A percentile compares a stretch with the other conserved stretches of the same genome.
Evolutionary conservation across 2,888 invertebrate species (phyloP).

Genomic region (Drosophila pegasa): DNA sequence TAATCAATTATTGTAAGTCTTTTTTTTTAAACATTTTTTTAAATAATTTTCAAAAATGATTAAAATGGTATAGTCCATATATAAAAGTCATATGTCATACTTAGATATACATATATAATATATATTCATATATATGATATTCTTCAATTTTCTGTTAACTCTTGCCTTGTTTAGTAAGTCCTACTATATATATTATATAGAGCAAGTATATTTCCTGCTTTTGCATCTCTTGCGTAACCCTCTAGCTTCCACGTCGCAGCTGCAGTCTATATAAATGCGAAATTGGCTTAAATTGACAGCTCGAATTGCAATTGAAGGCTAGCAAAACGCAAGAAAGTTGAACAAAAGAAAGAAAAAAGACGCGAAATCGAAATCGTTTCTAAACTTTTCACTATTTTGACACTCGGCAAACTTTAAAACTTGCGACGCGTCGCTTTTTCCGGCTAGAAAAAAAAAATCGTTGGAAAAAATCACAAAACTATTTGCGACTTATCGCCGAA

Average conservation of each 20-base stretch:
- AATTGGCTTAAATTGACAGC: constrained; percentile 46
- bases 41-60: too few species aligned
- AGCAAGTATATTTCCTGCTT: not conserved
- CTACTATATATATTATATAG: too few species aligned
- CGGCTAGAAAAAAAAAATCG: constrained; percentile 20
- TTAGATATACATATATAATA: too few species aligned
- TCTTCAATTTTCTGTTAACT: too few species aligned
- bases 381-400: constrained; percentile 25
- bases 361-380: constrained; percentile 18
- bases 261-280: not conserved
- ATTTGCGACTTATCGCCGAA: constrained; percentile 72
- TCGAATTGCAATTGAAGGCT: constrained; percentile 29
- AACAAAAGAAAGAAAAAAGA: not conserved
- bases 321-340: constrained; percentile 6
- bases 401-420: constrained; percentile 26
- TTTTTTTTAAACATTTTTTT: too few species aligned
- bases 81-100: too few species aligned
- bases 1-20: too few species aligned
- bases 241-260: not conserved
- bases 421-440: constrained; percentile 21
- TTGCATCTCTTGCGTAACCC: not conserved
- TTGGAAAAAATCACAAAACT: constrained; percentile 47
- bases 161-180: too few species aligned
- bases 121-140: too few species aligned
- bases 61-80: too few species aligned